phyloP scores from a whole-genome alignment of 2,113 vertebrate genomes.

The Podocnemis expansa region DNA sequence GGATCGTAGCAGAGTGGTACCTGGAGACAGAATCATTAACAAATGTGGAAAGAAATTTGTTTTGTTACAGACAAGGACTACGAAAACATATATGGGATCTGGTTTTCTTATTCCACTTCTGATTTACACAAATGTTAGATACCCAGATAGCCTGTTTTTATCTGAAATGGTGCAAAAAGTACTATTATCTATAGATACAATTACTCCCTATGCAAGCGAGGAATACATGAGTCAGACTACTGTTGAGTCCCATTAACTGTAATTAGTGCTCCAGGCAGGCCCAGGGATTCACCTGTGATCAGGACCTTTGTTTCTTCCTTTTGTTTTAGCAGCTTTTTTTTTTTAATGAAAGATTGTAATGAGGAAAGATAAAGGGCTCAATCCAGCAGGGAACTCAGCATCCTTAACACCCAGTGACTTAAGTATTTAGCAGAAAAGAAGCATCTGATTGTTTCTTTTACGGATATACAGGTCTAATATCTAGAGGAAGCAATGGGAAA shows the following conservation, averaged over 20 bases:
- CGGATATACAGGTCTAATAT: background rate
- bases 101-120: conserved; percentile 54
- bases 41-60: background rate
- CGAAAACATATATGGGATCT: background rate
- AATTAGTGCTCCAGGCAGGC: conserved; percentile 9
- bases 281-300: background rate
- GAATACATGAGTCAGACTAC: background rate
- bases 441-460: background rate
- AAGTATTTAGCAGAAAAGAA: background rate
- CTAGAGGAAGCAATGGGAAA: background rate
- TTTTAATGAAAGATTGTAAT: background rate
- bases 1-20: background rate
- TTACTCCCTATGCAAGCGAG: conserved; percentile 33
- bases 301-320: conserved; percentile 7
- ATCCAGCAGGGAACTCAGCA: background rate
- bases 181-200: background rate
- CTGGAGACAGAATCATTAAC: conserved; percentile 14
- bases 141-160: background rate
- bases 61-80: conserved; percentile 27
- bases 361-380: background rate
- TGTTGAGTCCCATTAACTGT: conserved; percentile 1
- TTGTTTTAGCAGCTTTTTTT: background rate
- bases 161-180: background rate
- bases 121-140: conserved; percentile 55
- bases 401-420: background rate